These are phyloP conservation scores for Huso huso DNA, from an alignment of 2,797 vertebrate species.

Conservation along the genomic window DNA sequence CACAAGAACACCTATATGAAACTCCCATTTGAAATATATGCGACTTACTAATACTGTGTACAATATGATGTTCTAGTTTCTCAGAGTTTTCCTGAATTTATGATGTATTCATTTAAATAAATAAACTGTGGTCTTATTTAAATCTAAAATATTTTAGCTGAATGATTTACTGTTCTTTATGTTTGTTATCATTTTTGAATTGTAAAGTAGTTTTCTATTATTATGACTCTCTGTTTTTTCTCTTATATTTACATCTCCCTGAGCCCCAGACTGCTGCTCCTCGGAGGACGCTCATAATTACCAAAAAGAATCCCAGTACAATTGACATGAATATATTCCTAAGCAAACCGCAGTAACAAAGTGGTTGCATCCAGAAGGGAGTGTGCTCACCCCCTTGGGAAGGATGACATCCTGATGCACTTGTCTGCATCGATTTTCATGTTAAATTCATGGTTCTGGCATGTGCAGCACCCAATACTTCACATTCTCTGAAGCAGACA, in stretches of 20 bases:
- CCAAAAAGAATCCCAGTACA: conserved; percentile 23
- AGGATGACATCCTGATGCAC: conserved; percentile 28
- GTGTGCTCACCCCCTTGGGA: conserved; percentile 35
- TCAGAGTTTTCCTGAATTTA: too few relatives aligned
- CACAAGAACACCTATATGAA: too few relatives aligned
- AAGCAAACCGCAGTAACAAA: conserved; percentile 45
- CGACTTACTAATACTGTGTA: too few relatives aligned
- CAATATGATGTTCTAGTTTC: too few relatives aligned
- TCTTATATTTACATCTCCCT: conserved; percentile 36
- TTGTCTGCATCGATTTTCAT: conserved; percentile 38
- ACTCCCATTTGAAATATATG: too few relatives aligned
- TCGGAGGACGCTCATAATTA: conserved; percentile 39
- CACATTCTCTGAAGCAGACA: conserved; percentile 15
- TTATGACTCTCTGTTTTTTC: conserved; percentile 30
- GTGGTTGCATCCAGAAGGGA: conserved; percentile 40
- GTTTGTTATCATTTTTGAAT: conserved; percentile 38
- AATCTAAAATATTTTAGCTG: conserved; percentile 32
- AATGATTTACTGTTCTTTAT: conserved; percentile 32
- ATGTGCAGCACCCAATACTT: conserved; percentile 22
- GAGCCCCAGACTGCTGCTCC: conserved; percentile 36
- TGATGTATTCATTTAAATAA: conserved; percentile 18
- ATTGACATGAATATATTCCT: conserved; percentile 48
- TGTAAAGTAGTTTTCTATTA: conserved; percentile 39
- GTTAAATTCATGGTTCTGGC: conserved; percentile 46
- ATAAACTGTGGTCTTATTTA: conserved; percentile 28